A percentile compares a stretch with the other conserved stretches of the same genome.
Conservation (phyloP, 2,113 vertebrate species). For the human region GRCh38 chr4:99323001-99323500, state of each 20-base stretch:
- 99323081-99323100: background rate
- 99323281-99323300: background rate
- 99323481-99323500: background rate
- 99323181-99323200: background rate
- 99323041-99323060: background rate
- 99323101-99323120: background rate
- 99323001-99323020: background rate
- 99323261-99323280: background rate
- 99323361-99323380: background rate
- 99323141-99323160: background rate
- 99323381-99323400: too few species aligned
- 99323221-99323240: background rate
- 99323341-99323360: background rate
- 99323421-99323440: background rate
- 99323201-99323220: background rate
- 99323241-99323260: background rate
- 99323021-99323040: background rate
- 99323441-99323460: background rate
- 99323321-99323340: background rate
- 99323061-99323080: background rate
- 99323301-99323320: background rate
- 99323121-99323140: background rate
- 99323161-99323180: background rate
- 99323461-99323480: background rate
- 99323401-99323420: background rate